A percentile compares a stretch with the other conserved stretches of the same genome.
Evolutionary conservation across 35 echinoderm and acorn worm species (phyloP).

Genomic region (Hemicentrotus pulcherrimus): DNA sequence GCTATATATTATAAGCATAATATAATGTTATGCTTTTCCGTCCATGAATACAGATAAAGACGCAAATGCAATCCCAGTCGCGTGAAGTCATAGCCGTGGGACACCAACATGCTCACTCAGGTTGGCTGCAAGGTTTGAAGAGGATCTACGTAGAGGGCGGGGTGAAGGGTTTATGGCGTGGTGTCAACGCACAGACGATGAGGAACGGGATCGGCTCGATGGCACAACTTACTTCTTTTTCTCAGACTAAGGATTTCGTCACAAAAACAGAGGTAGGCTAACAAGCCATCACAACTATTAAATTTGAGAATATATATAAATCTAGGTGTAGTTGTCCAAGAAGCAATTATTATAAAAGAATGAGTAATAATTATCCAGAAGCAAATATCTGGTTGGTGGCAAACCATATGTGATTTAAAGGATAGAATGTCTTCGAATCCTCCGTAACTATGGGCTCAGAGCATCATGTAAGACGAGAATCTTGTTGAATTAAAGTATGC

Average conservation of each 20-base stretch:
- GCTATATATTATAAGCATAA: too few relatives aligned
- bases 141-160: conserved; percentile 70
- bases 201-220: conserved; percentile 82
- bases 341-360: too few relatives aligned
- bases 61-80: conserved; percentile 87
- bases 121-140: conserved; percentile 61
- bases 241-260: conserved; percentile 72
- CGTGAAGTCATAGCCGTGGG: conserved; percentile 82
- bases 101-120: conserved; percentile 77
- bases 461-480: not conserved
- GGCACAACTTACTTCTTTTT: conserved; percentile 90
- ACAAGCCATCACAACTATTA: not conserved
- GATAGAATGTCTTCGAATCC: too few relatives aligned
- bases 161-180: conserved; percentile 83
- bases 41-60: conserved; percentile 73
- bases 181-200: conserved; percentile 72
- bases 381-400: too few relatives aligned
- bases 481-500: not conserved
- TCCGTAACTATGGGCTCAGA: not conserved
- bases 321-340: too few relatives aligned
- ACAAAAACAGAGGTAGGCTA: conserved; percentile 64
- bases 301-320: too few relatives aligned
- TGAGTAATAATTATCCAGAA: too few relatives aligned
- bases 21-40: not conserved
- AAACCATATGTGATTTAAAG: too few relatives aligned